These are phyloP conservation scores for Laodelphax striatellus DNA, from an alignment of 1,140 invertebrate genomes.

Conservation along the genomic window DNA sequence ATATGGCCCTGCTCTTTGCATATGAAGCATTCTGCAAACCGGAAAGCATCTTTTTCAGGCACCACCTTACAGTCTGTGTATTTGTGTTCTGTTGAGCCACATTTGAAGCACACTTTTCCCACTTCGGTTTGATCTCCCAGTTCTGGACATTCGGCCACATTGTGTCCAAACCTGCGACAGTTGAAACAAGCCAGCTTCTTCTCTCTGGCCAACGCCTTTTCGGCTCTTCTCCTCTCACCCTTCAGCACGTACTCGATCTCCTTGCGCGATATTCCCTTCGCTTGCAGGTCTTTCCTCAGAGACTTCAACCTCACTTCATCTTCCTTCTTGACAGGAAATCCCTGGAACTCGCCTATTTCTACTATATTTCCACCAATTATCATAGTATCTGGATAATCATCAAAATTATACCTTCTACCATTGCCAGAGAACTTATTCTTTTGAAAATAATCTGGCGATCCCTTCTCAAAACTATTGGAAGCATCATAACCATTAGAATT, in stretches of 20 bases:
- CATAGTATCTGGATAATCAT: neutral
- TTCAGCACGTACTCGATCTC: constrained; percentile 54
- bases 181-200: constrained; percentile 67
- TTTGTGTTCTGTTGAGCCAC: constrained; percentile 75
- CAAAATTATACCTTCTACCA: neutral
- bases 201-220: constrained; percentile 52
- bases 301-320: constrained; percentile 52
- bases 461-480: too few relatives aligned
- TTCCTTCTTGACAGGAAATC: constrained; percentile 55
- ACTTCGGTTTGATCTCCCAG: constrained; percentile 42
- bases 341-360: constrained; percentile 49
- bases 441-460: too few relatives aligned
- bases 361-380: constrained; percentile 47
- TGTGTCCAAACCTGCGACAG: constrained; percentile 65
- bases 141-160: constrained; percentile 66
- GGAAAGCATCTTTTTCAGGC: constrained; percentile 47
- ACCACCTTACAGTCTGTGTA: constrained; percentile 60
- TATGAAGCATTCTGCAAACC: constrained; percentile 74
- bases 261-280: constrained; percentile 53
- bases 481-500: too few relatives aligned
- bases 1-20: constrained; percentile 75
- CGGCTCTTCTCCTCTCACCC: constrained; percentile 53
- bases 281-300: constrained; percentile 47
- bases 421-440: too few relatives aligned
- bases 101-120: constrained; percentile 72